Base-by-base conservation (phyloP, 2,797 vertebrate species). In the Steatocranus sp. region DNA sequence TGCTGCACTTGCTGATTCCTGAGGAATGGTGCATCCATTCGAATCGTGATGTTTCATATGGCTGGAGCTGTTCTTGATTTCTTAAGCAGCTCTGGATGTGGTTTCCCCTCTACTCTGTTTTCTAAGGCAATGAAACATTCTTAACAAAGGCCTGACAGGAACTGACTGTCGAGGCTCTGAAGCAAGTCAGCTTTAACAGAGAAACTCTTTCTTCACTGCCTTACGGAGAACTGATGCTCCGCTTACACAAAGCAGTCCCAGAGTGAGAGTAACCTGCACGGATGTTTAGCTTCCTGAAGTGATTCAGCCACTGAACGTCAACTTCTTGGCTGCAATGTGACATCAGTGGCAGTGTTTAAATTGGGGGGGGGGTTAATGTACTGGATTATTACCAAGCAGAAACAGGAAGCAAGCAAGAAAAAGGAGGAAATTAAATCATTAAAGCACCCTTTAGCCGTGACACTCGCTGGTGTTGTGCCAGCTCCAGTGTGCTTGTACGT, bases 381-480 rank as follows among this genome's bases (percentile, higher is more conserved):
- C 68, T 89, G 82, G 81, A 91, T 83, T 7, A 27, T 81, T 85
- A 85, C 68, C 85, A 89, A 81, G 20, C 9, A 78, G 9, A 48
- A 27, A 75, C 41, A 76, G 41, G 43, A 84, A 75, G 11, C 7
- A 5, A 74, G 12, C 12, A 6, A 77, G 9, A 54, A 66, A 75
- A 84, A 85, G 25, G 1, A 82, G 86, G 83, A 87, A 86, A 80
- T 43, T 87, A 15, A 92, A 91, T 93, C 36, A 88, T 88, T 91
- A 75, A 91, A 81, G 54, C 20, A 58, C 34, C 77, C 83, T 74
- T 81, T 43, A 11, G 75, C 38, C 23, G n/a, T 78, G 83, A 90
- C 77, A 70, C 58, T 86, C 32, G 14, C 7, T 10, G 23, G 34
- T 70, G 74, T 84, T 51, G 58, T 86, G 84, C 87, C 89, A 86